These are phyloP conservation scores for Gymnorhina tibicen DNA, from an alignment of 2,113 vertebrate species.

Conservation along the genomic window DNA sequence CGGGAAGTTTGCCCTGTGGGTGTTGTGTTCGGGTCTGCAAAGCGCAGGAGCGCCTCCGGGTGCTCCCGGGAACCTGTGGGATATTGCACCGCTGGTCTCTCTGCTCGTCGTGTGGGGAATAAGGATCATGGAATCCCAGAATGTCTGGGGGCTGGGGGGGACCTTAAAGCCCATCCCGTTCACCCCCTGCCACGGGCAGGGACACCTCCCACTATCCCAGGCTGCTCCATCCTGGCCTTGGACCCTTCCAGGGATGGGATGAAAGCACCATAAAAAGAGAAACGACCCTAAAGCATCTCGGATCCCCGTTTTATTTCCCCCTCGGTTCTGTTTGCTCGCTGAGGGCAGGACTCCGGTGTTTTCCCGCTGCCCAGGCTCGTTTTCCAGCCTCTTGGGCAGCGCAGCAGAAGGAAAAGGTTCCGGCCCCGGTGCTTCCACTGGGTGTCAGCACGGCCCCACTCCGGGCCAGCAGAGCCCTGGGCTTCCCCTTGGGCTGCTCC, in stretches of 20 bases:
- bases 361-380: background rate
- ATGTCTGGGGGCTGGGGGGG: background rate
- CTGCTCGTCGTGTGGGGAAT: rapidly evolving
- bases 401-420: rapidly evolving
- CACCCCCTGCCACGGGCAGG: background rate
- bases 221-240: background rate
- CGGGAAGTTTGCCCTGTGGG: rapidly evolving
- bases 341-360: background rate
- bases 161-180: background rate
- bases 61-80: background rate
- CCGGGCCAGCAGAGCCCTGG: background rate
- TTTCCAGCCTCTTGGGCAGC: background rate
- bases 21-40: rapidly evolving
- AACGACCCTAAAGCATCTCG: rapidly evolving
- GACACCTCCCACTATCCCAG: background rate
- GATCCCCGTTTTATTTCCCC: background rate
- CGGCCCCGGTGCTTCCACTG: background rate
- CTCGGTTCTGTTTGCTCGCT: background rate
- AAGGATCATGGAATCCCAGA: background rate
- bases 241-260: background rate
- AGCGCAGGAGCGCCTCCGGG: rapidly evolving
- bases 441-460: slow-evolving; percentile 1
- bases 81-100: rapidly evolving
- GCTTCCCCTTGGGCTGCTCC: background rate
- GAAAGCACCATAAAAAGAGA: background rate